phyloP scores from a whole-genome alignment of 2,113 vertebrate species.

The Motacilla tschutschensis region DNA sequence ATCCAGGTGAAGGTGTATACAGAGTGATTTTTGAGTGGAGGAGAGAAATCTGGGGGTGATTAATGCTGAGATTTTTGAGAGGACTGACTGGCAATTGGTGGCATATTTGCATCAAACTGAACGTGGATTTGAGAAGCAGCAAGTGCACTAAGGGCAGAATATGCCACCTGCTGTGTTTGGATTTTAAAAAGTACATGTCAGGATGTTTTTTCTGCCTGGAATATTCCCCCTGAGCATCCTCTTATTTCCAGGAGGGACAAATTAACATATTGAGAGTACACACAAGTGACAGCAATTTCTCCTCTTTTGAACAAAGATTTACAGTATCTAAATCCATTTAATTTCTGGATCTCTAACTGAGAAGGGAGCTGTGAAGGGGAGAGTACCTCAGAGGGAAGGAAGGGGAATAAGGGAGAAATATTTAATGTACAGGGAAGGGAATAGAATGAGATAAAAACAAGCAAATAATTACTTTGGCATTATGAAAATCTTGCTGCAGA shows the following conservation, averaged over 20 bases:
- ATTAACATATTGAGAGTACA: background rate
- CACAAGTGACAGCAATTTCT: background rate
- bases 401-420: background rate
- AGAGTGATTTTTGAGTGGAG: background rate
- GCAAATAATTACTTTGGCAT: background rate
- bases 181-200: background rate
- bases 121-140: background rate
- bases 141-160: background rate
- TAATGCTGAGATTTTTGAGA: background rate
- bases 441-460: background rate
- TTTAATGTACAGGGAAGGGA: background rate
- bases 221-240: background rate
- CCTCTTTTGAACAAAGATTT: background rate
- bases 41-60: background rate
- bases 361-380: background rate
- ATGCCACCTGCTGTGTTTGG: background rate
- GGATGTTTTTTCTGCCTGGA: background rate
- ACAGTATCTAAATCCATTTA: background rate
- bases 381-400: background rate
- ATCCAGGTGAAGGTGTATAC: background rate
- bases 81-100: background rate
- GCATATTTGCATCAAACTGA: background rate
- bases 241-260: background rate
- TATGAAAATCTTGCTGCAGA: background rate
- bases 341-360: background rate